A percentile compares a stretch with the other conserved stretches of the same genome.
Conservation (phyloP, 2,113 vertebrate species). For the Heterotilapia buettikoferi region DNA sequence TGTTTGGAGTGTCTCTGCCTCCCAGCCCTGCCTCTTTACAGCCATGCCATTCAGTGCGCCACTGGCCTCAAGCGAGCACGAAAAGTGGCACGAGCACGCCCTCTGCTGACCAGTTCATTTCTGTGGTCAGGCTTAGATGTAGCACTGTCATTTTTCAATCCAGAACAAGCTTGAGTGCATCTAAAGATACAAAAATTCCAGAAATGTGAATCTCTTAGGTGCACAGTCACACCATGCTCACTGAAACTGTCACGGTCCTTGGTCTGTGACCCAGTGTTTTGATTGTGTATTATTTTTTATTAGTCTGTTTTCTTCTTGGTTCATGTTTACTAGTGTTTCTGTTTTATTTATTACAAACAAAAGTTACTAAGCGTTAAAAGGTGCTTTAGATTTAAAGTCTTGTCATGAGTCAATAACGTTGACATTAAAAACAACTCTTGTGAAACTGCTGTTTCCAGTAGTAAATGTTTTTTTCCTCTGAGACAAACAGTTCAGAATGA, state of each 20-base stretch:
- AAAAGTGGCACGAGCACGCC: neutral
- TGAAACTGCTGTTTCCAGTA: neutral
- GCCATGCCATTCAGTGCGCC: neutral
- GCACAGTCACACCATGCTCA: neutral
- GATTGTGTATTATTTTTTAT: neutral
- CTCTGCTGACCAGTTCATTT: neutral
- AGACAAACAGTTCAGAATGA: neutral
- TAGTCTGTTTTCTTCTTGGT: neutral
- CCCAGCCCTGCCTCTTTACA: constrained; percentile 20
- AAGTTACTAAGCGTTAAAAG: neutral
- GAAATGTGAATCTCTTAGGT: neutral
- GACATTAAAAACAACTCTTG: neutral
- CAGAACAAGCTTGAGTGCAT: neutral
- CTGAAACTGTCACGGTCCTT: neutral
- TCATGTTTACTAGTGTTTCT: neutral
- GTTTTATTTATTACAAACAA: neutral
- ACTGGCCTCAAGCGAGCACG: neutral
- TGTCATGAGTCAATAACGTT: neutral
- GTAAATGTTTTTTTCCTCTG: neutral
- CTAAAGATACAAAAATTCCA: neutral
- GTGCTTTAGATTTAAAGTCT: neutral
- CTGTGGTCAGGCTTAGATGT: neutral
- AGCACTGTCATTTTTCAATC: neutral
- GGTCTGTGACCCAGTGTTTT: neutral
- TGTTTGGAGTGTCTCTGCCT: neutral